Percentiles rank a stretch among this genome's conserved stretches.
These are phyloP conservation scores for Galerucella calmariensis DNA, from an alignment of 2,888 invertebrate species.

Conservation along the genomic window DNA sequence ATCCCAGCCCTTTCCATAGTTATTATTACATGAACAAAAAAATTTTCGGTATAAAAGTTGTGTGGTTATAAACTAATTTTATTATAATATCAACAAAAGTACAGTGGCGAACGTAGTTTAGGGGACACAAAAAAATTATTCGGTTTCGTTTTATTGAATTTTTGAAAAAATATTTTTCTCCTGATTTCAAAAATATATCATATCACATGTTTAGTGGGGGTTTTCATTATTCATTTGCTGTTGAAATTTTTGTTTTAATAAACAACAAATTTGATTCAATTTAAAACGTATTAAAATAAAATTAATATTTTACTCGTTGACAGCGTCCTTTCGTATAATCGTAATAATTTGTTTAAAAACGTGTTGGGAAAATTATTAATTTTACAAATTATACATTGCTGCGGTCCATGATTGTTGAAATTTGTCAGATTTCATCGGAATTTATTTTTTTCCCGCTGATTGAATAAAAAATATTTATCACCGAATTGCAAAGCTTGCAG, in stretches of 20 bases:
- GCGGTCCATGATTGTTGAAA: background rate
- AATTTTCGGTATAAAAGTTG: no score
- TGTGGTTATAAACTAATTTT: no score
- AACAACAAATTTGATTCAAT: background rate
- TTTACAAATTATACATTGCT: background rate
- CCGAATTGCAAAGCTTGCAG: background rate
- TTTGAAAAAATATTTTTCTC: no score
- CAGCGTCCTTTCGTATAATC: background rate
- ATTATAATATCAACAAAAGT: no score
- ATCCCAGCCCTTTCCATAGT: no score
- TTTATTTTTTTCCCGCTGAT: background rate
- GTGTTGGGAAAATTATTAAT: background rate
- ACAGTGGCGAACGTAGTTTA: no score
- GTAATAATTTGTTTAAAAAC: background rate
- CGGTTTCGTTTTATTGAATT: no score
- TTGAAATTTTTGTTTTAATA: background rate
- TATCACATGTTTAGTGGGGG: no score
- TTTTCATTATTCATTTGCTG: no score
- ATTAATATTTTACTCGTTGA: background rate
- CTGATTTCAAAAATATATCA: no score
- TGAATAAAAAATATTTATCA: background rate
- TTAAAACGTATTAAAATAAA: background rate
- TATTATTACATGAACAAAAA: no score
- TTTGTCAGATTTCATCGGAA: background rate
- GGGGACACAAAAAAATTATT: no score